Evolutionary conservation across 2,113 vertebrate species (phyloP).

Genomic region (Macheiramphus alcinus): DNA sequence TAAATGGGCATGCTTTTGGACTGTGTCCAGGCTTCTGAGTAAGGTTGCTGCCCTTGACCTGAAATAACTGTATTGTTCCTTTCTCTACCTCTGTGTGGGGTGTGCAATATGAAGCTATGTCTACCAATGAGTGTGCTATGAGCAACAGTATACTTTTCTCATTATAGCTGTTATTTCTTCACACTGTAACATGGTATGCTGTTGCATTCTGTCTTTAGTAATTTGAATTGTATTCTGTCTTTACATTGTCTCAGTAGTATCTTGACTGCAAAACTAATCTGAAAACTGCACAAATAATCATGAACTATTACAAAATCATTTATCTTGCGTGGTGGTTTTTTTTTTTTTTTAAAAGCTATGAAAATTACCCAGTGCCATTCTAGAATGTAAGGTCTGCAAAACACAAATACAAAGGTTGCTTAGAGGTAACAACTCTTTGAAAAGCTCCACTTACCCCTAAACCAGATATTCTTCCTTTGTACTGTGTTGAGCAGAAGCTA

Average conservation of each 20-base stretch:
- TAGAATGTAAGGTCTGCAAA: background rate
- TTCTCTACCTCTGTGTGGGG: background rate
- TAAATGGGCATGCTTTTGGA: background rate
- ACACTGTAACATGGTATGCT: background rate
- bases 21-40: background rate
- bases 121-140: background rate
- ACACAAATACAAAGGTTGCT: background rate
- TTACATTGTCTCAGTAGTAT: background rate
- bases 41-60: constrained; percentile 27
- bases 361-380: background rate
- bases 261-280: background rate
- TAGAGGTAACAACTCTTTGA: background rate
- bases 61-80: background rate
- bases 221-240: background rate
- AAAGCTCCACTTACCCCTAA: background rate
- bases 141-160: background rate
- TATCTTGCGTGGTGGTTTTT: background rate
- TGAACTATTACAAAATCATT: background rate
- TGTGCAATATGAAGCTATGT: background rate
- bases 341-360: background rate
- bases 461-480: background rate
- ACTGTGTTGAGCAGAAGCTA: background rate
- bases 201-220: background rate
- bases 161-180: background rate
- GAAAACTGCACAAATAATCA: background rate